These are phyloP conservation scores for Myotis davidii DNA, from an alignment of 2,113 vertebrate genomes.

Conservation along the genomic window DNA sequence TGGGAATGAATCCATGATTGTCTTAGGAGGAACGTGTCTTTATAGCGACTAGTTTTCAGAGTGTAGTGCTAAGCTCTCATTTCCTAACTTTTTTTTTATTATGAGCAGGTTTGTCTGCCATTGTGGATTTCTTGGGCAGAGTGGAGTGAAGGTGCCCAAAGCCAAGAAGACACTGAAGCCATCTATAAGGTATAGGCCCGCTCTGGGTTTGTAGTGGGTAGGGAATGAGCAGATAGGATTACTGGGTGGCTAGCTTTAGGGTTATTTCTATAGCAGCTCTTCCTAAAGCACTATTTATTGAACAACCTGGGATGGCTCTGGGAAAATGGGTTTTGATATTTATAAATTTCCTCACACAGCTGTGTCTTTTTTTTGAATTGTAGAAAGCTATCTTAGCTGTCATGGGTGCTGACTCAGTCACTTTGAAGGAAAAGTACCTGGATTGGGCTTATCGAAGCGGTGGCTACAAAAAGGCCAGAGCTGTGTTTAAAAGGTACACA, in stretches of 20 bases:
- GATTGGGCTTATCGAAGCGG: constrained; percentile 91
- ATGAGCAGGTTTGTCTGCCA: constrained; percentile 88
- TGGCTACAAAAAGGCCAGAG: constrained; percentile 92
- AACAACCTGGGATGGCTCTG: background rate
- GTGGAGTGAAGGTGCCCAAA: constrained; percentile 89
- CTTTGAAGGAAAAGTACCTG: constrained; percentile 93
- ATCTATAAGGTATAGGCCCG: constrained; percentile 90
- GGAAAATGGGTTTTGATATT: constrained; percentile 13
- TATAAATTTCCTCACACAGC: background rate
- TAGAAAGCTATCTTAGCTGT: constrained; percentile 90
- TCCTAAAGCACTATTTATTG: background rate
- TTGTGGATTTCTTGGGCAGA: constrained; percentile 92
- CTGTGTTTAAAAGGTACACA: constrained; percentile 92
- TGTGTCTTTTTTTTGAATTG: constrained; percentile 64
- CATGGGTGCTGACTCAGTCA: constrained; percentile 85
- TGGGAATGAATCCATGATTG: background rate
- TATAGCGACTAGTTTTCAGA: background rate
- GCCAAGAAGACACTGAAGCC: constrained; percentile 88
- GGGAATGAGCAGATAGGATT: background rate
- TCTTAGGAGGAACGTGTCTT: background rate
- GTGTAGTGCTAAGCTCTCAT: background rate
- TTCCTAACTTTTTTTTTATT: constrained; percentile 42
- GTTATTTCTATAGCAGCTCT: background rate
- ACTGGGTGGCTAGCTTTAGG: background rate
- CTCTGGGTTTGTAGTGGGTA: background rate